Conservation (phyloP, 1,140 invertebrate species). For the Paraescarpia echinospica region DNA sequence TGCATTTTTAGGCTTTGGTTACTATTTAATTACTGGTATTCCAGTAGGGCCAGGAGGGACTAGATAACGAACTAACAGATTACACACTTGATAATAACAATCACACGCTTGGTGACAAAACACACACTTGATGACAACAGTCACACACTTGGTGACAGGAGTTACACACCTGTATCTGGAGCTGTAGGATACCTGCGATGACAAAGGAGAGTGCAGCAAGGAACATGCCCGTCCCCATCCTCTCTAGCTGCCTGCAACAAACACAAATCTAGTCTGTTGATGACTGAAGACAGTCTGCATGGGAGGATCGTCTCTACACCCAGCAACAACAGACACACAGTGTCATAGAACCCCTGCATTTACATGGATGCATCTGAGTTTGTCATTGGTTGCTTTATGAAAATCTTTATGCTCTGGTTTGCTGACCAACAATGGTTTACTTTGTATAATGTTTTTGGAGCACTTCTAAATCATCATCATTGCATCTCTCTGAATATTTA, state of each 20-base stretch:
- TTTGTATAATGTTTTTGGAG: too few species aligned
- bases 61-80: not conserved
- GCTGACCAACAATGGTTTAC: too few species aligned
- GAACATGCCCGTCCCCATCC: constrained; percentile 79
- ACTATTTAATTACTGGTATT: not conserved
- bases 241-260: constrained; percentile 68
- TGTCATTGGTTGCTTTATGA: too few species aligned
- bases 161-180: constrained; percentile 68
- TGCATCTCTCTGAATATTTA: too few species aligned
- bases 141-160: not conserved
- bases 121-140: not conserved
- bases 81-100: not conserved
- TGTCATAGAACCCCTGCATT: too few species aligned
- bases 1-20: not conserved
- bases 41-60: not conserved
- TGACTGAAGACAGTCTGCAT: not conserved
- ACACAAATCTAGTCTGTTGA: not conserved
- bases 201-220: constrained; percentile 82
- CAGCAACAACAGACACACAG: too few species aligned
- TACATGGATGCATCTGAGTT: too few species aligned
- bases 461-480: too few species aligned
- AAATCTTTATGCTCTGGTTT: too few species aligned
- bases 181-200: constrained; percentile 82
- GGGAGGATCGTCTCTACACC: not conserved
- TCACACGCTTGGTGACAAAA: not conserved